phyloP scores from a whole-genome alignment of 2,113 vertebrate genomes.

The Pollimyrus isidori region DNA sequence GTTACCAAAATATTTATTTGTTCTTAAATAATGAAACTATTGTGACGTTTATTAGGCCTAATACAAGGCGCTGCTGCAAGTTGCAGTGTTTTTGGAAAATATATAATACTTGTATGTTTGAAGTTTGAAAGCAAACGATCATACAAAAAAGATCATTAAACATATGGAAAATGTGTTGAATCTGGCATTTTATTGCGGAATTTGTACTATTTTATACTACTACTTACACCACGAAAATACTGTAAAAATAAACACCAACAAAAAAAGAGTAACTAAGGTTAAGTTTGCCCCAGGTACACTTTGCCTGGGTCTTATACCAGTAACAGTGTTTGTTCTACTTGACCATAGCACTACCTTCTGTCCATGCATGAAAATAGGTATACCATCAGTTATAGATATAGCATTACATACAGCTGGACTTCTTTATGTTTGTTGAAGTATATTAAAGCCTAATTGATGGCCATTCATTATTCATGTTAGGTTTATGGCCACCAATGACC shows the following conservation, averaged over 20 bases:
- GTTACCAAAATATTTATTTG: neutral
- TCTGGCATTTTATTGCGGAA: neutral
- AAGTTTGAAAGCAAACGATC: neutral
- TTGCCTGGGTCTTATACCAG: neutral
- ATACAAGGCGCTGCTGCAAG: neutral
- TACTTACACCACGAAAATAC: neutral
- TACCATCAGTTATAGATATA: neutral
- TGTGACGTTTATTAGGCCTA: neutral
- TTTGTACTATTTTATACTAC: neutral
- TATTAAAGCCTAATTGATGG: neutral
- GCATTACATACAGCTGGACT: neutral
- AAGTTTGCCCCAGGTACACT: neutral
- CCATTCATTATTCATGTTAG: constrained; percentile 42
- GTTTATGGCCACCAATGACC: constrained; percentile 95
- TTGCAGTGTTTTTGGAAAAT: neutral
- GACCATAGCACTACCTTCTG: neutral
- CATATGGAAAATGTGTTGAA: neutral
- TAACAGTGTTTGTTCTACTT: neutral
- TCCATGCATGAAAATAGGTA: neutral
- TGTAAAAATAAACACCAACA: neutral
- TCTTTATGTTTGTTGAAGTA: neutral
- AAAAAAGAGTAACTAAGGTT: neutral
- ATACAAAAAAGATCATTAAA: neutral
- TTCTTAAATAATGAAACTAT: neutral
- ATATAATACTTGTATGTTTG: neutral